phyloP scores from a whole-genome alignment of 1,140 invertebrate species.

The Yoshiicerus persimilis region DNA sequence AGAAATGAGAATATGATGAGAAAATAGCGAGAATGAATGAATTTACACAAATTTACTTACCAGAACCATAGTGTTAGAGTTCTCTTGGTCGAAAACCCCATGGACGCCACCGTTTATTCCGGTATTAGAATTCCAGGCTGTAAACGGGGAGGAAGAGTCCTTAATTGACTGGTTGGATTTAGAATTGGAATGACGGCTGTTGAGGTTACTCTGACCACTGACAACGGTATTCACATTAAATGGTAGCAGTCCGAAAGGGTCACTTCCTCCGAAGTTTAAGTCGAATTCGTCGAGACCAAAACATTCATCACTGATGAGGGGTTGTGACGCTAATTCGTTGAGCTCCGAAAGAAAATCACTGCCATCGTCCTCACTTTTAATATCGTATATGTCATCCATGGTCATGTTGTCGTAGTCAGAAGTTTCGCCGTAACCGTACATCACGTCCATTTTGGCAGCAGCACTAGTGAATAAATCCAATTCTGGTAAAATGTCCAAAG shows the following conservation, averaged over 20 bases:
- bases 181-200: background rate
- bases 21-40: background rate
- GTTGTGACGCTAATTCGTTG: background rate
- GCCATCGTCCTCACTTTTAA: constrained; percentile 3
- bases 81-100: background rate
- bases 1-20: background rate
- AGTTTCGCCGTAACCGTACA: constrained; percentile 46
- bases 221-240: constrained; percentile 4
- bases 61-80: constrained; percentile 49
- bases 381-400: constrained; percentile 13
- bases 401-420: constrained; percentile 28
- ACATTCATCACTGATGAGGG: constrained; percentile 6
- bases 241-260: constrained; percentile 12
- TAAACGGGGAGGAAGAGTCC: background rate
- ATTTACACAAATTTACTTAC: constrained; percentile 50
- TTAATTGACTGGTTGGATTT: background rate
- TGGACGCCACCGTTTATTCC: background rate
- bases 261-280: constrained; percentile 18
- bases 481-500: background rate
- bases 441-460: constrained; percentile 47
- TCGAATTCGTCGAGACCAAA: constrained; percentile 24
- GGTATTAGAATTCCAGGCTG: background rate
- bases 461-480: background rate
- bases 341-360: constrained; percentile 19
- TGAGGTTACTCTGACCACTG: background rate